A percentile compares a stretch with the other conserved stretches of the same genome.
phyloP scores from a whole-genome alignment of 2,888 invertebrate species.

The Noctua pronuba region DNA sequence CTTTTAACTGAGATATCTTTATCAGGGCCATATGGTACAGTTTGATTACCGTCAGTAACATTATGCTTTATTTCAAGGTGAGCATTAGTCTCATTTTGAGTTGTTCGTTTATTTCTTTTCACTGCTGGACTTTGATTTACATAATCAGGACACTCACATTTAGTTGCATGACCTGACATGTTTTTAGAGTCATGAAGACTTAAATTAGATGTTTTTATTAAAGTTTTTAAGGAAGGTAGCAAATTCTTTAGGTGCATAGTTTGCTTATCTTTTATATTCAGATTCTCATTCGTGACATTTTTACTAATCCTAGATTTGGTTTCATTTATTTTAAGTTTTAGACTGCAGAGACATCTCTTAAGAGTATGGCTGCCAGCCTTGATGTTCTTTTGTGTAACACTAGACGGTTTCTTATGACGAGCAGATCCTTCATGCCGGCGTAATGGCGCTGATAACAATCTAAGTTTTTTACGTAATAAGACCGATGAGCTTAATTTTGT shows the following conservation, averaged over 20 bases:
- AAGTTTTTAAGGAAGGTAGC: background rate
- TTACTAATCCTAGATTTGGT: constrained; percentile 36
- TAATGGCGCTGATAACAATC: constrained; percentile 4
- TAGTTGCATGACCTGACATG: background rate
- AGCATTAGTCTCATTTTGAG: background rate
- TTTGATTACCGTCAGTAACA: background rate
- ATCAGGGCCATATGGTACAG: background rate
- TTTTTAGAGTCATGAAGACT: constrained; percentile 1
- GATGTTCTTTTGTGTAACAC: constrained; percentile 3
- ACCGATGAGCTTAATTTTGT: constrained; percentile 3
- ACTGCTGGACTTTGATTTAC: background rate
- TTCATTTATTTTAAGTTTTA: constrained; percentile 65
- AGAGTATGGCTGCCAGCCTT: constrained; percentile 49
- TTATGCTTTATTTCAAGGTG: constrained; percentile 5
- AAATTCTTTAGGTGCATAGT: constrained; percentile 5
- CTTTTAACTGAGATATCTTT: constrained; percentile 1
- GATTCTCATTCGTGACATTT: background rate
- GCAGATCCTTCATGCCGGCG: background rate
- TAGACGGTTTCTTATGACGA: background rate
- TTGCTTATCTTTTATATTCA: background rate
- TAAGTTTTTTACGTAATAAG: constrained; percentile 1
- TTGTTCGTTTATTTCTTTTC: background rate
- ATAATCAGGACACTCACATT: constrained; percentile 15
- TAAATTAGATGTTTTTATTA: background rate
- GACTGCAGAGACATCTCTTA: constrained; percentile 69